These are phyloP conservation scores for Mobula birostris DNA, from an alignment of 2,113 vertebrate genomes.

Conservation along the genomic window DNA sequence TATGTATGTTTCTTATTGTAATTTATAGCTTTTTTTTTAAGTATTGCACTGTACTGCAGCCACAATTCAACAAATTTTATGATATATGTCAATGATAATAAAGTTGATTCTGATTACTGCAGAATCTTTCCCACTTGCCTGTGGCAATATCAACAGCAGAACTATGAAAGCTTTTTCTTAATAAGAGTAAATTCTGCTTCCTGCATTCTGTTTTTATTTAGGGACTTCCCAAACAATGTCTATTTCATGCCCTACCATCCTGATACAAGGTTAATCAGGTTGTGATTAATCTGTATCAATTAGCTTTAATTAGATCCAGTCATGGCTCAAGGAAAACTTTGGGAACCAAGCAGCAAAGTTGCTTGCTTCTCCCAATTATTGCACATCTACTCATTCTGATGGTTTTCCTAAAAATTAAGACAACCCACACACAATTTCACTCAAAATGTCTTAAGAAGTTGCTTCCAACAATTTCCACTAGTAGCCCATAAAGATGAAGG, in stretches of 20 bases:
- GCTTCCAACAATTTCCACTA: neutral
- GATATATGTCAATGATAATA: too few relatives aligned
- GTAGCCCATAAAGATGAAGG: neutral
- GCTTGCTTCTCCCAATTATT: neutral
- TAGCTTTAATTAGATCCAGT: neutral
- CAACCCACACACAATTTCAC: neutral
- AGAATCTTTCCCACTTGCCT: neutral
- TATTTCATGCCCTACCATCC: neutral
- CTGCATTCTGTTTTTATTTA: neutral
- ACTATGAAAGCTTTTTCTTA: neutral
- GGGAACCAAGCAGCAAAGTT: neutral
- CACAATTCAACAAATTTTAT: too few relatives aligned
- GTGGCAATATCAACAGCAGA: neutral
- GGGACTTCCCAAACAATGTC: neutral
- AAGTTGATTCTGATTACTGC: neutral
- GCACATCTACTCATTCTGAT: neutral
- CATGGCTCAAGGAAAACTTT: neutral
- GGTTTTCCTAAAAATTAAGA: neutral
- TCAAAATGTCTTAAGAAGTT: neutral
- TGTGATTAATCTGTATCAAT: neutral
- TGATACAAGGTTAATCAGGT: neutral
- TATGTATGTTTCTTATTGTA: too few relatives aligned
- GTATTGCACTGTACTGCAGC: too few relatives aligned
- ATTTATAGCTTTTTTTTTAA: too few relatives aligned
- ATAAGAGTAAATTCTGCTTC: neutral